Base-by-base conservation (phyloP, 2,888 invertebrate genomes). In the Drosophila fulvimacula region DNA sequence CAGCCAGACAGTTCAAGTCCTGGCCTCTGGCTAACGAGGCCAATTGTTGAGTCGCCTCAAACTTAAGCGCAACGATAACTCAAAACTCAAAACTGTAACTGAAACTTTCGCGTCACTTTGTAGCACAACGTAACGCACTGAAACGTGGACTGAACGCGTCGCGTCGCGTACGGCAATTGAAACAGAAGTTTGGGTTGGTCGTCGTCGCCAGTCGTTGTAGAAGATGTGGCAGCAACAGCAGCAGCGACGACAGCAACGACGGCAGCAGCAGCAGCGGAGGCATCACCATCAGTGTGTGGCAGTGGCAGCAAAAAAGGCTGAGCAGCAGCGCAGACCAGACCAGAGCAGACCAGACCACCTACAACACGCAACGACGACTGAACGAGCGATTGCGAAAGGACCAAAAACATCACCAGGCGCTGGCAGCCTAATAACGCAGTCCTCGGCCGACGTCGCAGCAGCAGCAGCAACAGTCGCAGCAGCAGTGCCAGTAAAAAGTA, bases 291-390 rank as follows among this genome's bases (percentile, higher is more conserved):
- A 60, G 60, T 60, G 38, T 52, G 70, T 56, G 53, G 67, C 46
- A 61, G 66, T 63, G 71, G 60, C 58, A 67, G 68, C 69, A 64
- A 52, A 58, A 66, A 42, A 65, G 46, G 46, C 56, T 67, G 59
- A 61, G 48, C 61, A 61, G 60, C 67, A 67, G 74, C 75, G 75
- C 72, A 68, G 69, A 59, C 51, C 65, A 64, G 70, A 58, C 64
- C 76, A 64, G 65, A 73, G 64, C 77, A 87, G 84, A 88, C 86
- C 90, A 81, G 90, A 76, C 90, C 90, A 89, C 90, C 90, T 90
- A 90, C 90, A 89, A 90, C 87, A 88, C 90, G 89, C 89, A 89
- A 89, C 89, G 89, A 90, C 87, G 90, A 90, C 90, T 90, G 90
- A 90, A 83, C 82, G 80, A 78, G 73, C 76, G 72, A 72, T 85